Evolutionary conservation across 2,888 invertebrate genomes (phyloP), one percentile per base, ranked within the genome.

Genomic region (Celastrina argiolus): DNA sequence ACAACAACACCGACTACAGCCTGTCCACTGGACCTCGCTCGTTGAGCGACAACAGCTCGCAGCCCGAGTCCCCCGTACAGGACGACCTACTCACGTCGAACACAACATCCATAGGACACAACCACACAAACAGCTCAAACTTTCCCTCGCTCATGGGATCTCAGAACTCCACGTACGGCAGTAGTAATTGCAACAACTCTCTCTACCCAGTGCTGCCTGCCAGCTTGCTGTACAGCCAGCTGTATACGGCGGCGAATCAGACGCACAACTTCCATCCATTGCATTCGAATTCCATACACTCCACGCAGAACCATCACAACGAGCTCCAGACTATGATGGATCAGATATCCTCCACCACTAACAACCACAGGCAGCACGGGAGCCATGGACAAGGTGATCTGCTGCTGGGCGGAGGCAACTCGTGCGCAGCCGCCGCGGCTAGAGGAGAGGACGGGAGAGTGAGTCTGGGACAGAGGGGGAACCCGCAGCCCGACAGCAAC

Each of bases 41-140:
- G 14, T 85, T 96, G 34, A 96, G 96, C 74, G 96, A 96, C 81
- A 94, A 95, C 79, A 96, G 96, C 45, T 96, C 96, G 41, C 95
- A 96, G 70, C 96, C 96, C 2, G 96, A 96, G 78, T 96, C 96
- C 42, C 96, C 96, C 1, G 96, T 96, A 16, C 96, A 96, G 87
- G 96, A 96, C 78, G 96, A 96, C 75, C 84, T 95, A 2, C 88
- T 94, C 42, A 93, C 94, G 1, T 93, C 94, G 6, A 94, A 94
- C 76, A 93, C 93, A 4, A 92, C 93, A 5, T 92, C 93, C 78
- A 82, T 94, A 73, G 92, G 93, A 14, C 92, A 93, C 73, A 93
- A 93, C 73, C 93, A 92, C 71, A 75, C 90, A 2, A 93, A 93
- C 78, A 93, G 92, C 73, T 86, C 93, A 34, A 94, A 94, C 80